Evolutionary conservation across 1,140 invertebrate genomes (phyloP).

Genomic region (Choristoneura fumiferana): DNA sequence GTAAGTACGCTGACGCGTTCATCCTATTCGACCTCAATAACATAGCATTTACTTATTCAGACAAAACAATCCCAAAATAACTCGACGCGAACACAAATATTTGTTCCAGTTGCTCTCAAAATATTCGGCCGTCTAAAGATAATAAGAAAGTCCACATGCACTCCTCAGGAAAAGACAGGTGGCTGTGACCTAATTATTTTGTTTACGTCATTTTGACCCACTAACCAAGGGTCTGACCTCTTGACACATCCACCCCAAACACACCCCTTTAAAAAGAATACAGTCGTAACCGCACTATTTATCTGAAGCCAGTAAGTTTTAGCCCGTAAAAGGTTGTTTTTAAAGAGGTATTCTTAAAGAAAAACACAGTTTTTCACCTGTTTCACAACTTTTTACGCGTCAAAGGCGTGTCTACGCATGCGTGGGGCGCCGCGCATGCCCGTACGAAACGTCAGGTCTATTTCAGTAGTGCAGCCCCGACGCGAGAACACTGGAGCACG

Average conservation of each 20-base stretch:
- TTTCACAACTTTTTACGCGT: background rate
- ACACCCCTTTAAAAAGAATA: no score
- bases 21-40: no score
- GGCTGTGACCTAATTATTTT: slow-evolving; percentile 12
- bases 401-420: slow-evolving; percentile 40
- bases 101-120: background rate
- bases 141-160: background rate
- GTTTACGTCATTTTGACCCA: slow-evolving; percentile 14
- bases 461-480: slow-evolving; percentile 50
- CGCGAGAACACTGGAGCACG: slow-evolving; percentile 17
- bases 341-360: background rate
- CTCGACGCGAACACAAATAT: background rate
- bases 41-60: no score
- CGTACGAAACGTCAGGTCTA: slow-evolving; percentile 64
- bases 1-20: no score
- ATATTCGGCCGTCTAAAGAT: background rate
- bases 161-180: background rate
- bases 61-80: background rate
- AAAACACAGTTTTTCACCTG: background rate
- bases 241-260: no score
- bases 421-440: slow-evolving; percentile 48
- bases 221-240: background rate
- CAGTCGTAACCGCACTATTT: no score
- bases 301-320: no score
- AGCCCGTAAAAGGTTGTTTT: no score